Evolutionary conservation across 2,797 vertebrate genomes (phyloP).

Genomic region (Phataginus tricuspis): DNA sequence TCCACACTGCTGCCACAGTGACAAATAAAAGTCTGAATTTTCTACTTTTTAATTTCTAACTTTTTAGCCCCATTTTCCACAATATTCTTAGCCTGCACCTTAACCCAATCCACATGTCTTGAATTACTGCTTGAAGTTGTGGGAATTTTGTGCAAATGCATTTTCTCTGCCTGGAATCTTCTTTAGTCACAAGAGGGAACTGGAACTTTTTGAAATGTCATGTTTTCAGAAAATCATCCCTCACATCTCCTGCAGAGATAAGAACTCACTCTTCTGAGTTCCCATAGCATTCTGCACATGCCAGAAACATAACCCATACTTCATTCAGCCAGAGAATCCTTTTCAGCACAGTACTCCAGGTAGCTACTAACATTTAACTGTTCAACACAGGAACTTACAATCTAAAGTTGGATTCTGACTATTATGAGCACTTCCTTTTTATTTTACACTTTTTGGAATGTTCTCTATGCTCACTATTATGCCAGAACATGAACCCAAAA

Average conservation of each 20-base stretch:
- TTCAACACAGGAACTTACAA: not conserved
- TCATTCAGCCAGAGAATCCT: not conserved
- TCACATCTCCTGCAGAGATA: not conserved
- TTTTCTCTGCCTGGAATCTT: not conserved
- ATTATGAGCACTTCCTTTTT: not conserved
- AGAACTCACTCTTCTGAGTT: not conserved
- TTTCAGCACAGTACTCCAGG: constrained; percentile 5
- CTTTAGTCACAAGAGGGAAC: not conserved
- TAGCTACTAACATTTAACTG: not conserved
- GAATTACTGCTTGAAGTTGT: not conserved
- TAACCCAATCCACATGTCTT: not conserved
- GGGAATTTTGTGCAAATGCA: not conserved
- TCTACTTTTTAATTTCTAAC: not conserved
- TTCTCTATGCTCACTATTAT: not conserved
- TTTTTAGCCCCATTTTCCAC: not conserved
- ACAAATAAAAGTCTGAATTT: not conserved
- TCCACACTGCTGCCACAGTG: not conserved
- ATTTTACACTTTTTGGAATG: not conserved
- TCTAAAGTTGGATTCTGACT: not conserved
- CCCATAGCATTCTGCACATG: not conserved
- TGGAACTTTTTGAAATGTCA: not conserved
- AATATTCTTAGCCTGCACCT: not conserved
- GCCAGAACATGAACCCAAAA: not conserved
- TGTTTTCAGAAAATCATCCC: not conserved
- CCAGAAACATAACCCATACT: not conserved